Percentiles rank a stretch among this genome's conserved stretches.
phyloP scores from a whole-genome alignment of 2,113 vertebrate genomes.

The Dissostichus mawsoni region DNA sequence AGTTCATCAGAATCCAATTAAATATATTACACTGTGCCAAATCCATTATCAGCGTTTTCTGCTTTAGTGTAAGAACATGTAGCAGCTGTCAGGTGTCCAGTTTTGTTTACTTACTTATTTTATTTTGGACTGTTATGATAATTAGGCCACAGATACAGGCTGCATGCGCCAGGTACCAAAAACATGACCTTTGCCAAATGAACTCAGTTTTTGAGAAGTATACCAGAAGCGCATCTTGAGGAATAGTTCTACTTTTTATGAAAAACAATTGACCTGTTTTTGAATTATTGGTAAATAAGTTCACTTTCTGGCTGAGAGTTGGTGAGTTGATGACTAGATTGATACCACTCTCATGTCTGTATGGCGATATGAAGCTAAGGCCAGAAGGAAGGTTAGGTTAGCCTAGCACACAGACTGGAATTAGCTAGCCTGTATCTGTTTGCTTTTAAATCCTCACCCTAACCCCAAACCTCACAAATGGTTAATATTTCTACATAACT shows the following conservation, averaged over 20 bases:
- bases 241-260: neutral
- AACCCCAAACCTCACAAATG: neutral
- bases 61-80: constrained; percentile 14
- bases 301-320: neutral
- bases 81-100: constrained; percentile 36
- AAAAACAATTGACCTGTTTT: neutral
- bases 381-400: neutral
- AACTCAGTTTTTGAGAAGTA: neutral
- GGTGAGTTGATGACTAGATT: neutral
- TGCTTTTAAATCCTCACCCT: too few relatives aligned
- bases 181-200: neutral
- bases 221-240: neutral
- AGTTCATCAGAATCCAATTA: constrained; percentile 73
- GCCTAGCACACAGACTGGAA: constrained; percentile 10
- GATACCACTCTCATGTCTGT: neutral
- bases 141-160: neutral
- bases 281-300: neutral
- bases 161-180: neutral
- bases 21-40: constrained; percentile 45
- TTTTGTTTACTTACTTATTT: constrained; percentile 4
- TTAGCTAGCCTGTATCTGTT: neutral
- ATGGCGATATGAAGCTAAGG: neutral
- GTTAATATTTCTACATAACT: neutral
- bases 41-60: constrained; percentile 46
- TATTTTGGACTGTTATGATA: neutral